phyloP scores from a whole-genome alignment of 1,140 invertebrate species.

The Centruroides vittatus region DNA sequence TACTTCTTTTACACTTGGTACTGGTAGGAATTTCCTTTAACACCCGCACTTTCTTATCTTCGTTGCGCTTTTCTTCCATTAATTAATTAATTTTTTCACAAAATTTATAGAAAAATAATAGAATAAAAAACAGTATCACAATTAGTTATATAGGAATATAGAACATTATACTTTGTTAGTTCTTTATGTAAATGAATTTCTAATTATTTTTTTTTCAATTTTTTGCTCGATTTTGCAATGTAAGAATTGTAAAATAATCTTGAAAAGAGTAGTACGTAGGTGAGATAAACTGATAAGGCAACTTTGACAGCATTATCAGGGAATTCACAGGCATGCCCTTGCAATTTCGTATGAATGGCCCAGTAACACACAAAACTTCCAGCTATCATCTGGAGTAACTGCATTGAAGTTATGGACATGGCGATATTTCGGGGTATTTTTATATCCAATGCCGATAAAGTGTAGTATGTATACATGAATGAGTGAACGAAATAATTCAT shows the following conservation, averaged over 20 bases:
- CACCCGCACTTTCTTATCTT: too few species aligned
- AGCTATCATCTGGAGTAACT: slow-evolving; percentile 88
- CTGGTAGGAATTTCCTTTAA: too few species aligned
- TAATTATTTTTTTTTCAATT: too few species aligned
- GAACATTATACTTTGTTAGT: too few species aligned
- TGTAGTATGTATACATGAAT: slow-evolving; percentile 96
- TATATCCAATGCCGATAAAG: slow-evolving; percentile 72
- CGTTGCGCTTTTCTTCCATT: too few species aligned
- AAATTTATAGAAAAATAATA: too few species aligned
- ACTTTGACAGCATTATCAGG: slow-evolving; percentile 30
- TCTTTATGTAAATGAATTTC: too few species aligned
- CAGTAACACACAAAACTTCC: slow-evolving; percentile 81
- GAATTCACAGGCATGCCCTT: slow-evolving; percentile 25
- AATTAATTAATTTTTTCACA: too few species aligned
- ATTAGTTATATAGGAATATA: too few species aligned
- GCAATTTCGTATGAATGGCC: slow-evolving; percentile 61
- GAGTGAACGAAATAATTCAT: slow-evolving; percentile 38
- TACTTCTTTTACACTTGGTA: too few species aligned
- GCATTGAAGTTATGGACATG: slow-evolving; percentile 83
- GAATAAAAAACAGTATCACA: too few species aligned
- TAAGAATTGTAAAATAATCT: slow-evolving; percentile 82
- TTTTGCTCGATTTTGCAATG: not conserved
- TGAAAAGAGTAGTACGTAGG: slow-evolving; percentile 78
- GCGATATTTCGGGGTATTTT: slow-evolving; percentile 63
- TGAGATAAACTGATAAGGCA: slow-evolving; percentile 36